Base-by-base conservation (phyloP, 1,140 invertebrate genomes). In the Saccostrea echinata region DNA sequence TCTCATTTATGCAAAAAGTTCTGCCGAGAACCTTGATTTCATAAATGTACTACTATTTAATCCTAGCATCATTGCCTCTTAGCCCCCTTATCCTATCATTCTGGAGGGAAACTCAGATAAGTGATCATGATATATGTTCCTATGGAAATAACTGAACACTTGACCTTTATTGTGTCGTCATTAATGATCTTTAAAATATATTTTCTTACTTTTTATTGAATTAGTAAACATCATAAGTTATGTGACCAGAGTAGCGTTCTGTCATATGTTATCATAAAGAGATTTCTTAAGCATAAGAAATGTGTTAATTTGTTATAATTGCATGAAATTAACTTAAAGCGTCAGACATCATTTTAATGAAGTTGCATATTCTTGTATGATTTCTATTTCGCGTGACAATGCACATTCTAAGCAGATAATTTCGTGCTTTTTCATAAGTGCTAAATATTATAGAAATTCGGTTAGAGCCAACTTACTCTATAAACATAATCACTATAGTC, bases 191-290 rank as follows among this genome's bases (percentile, higher is more conserved):
- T 30, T 76, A 30, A 76, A 24, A 76, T 76, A 76, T 33, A 18
- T 76, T 76, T 76, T 76, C 68, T 76, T 30, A 76, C 9, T 76
- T 76, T 76, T 76, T 30, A 76, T 76, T 76, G 30, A 76, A 76
- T 33, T 12, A 76, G 68, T 76, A 30, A 76, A 16, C 30, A 76
- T 76, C 68, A 33, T 30, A 76, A 30, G 24, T 76, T 76, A 30
- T 61, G 55, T 61, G n/a, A 61, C n/a, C 13, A n/a, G 18, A 61
- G 30, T 76, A 30, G 27, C 27, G 16, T 76, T 24, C 16, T 27
- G 68, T 76, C 68, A 76, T 76, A 30, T 76, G 68, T 30, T 30
- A 30, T 30, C 13, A 76, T 61, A 61, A 30, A 76, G 27, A 76
- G 30, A 16, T 76, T 76, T 76, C 27, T 33, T 30, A 6, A 76